These are phyloP conservation scores for Neosilurus mollespiculum DNA, from an alignment of 2,797 vertebrate species.

Conservation along the genomic window DNA sequence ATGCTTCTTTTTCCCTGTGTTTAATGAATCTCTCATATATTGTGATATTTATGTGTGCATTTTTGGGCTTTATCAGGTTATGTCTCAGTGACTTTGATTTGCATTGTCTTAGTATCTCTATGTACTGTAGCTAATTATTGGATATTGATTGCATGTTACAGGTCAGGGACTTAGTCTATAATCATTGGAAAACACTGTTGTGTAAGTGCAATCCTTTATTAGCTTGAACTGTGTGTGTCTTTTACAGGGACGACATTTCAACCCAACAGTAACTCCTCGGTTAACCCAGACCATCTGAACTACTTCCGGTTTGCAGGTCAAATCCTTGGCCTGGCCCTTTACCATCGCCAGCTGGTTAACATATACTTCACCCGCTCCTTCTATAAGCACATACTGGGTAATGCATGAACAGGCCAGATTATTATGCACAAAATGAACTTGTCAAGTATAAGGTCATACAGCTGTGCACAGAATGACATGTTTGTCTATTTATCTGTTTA, in stretches of 20 bases:
- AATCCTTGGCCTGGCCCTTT: conserved; percentile 92
- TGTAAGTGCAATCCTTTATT: conserved; percentile 19
- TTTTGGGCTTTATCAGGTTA: not conserved
- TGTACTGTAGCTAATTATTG: conserved; percentile 15
- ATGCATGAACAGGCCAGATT: conserved; percentile 39
- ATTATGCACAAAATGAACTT: not conserved
- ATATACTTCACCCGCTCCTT: conserved; percentile 99
- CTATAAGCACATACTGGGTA: conserved; percentile 99
- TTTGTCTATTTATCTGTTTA: conserved; percentile 57
- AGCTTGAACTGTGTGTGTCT: conserved; percentile 1
- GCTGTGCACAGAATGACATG: not conserved
- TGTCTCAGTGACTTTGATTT: conserved; percentile 24
- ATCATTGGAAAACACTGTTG: conserved; percentile 1
- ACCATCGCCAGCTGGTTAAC: conserved; percentile 95
- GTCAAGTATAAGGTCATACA: not conserved
- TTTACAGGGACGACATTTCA: conserved; percentile 93
- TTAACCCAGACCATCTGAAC: conserved; percentile 97
- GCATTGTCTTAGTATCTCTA: not conserved
- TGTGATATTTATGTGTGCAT: not conserved
- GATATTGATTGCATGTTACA: conserved; percentile 11
- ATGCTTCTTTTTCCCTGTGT: not conserved
- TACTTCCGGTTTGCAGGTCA: conserved; percentile 97
- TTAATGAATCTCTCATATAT: not conserved
- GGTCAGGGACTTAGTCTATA: conserved; percentile 25
- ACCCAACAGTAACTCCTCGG: conserved; percentile 98